Conservation (phyloP, 30 jellyfish, hydroid and myxozoan genomes). For the Pelagia noctiluca region DNA sequence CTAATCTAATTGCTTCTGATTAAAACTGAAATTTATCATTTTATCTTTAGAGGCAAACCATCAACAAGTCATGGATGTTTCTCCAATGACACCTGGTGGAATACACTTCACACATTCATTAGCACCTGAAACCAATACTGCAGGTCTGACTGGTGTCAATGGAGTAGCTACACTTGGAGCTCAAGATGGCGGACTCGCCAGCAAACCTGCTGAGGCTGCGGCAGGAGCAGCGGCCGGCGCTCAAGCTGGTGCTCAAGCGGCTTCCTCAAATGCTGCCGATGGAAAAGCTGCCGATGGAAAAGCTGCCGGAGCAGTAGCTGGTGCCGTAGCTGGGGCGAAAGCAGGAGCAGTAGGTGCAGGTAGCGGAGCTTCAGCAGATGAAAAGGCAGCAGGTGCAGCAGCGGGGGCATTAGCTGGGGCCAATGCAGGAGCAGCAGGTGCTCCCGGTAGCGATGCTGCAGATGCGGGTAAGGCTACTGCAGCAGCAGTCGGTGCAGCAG, state of each 20-base stretch:
- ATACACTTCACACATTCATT: conserved; percentile 36
- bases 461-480: conserved; percentile 19
- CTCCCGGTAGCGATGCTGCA: conserved; percentile 20
- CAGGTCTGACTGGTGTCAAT: no score
- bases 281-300: conserved; percentile 14
- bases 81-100: conserved; percentile 83
- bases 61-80: conserved; percentile 33
- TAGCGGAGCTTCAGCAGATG: conserved; percentile 24
- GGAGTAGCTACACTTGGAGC: not conserved
- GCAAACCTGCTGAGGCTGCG: conserved; percentile 12
- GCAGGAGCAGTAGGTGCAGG: conserved; percentile 30
- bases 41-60: conserved; percentile 34
- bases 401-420: conserved; percentile 34
- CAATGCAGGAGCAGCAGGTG: conserved; percentile 13
- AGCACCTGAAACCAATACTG: no score
- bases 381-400: conserved; percentile 21
- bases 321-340: conserved; percentile 26
- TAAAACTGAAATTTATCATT: not conserved
- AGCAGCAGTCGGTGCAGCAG: conserved; percentile 23
- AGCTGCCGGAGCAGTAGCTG: conserved; percentile 42
- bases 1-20: no score
- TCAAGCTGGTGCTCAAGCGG: conserved; percentile 18
- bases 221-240: conserved; percentile 35
- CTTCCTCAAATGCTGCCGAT: conserved; percentile 28
- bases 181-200: conserved; percentile 23